A percentile compares a stretch with the other conserved stretches of the same genome.
Evolutionary conservation across 2,113 vertebrate genomes (phyloP).

Genomic region (Puntigrus tetrazona): DNA sequence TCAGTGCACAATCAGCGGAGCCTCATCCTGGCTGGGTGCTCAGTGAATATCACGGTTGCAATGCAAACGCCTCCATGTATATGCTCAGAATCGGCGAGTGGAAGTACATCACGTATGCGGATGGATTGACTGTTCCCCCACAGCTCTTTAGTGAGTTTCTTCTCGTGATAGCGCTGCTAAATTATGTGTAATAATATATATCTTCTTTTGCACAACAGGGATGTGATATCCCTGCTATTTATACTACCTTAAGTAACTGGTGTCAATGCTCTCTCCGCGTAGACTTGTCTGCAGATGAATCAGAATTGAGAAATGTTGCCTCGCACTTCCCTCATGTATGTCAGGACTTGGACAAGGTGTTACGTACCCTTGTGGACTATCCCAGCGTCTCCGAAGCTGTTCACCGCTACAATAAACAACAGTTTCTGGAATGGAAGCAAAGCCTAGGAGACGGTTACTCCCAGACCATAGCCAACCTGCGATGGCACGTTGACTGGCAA

Average conservation of each 20-base stretch:
- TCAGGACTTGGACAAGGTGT: slow-evolving; percentile 77
- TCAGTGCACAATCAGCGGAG: background rate
- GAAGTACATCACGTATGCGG: slow-evolving; percentile 90
- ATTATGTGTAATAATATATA: background rate
- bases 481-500: slow-evolving; percentile 94
- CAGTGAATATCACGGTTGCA: slow-evolving; percentile 94
- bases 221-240: background rate
- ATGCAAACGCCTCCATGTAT: slow-evolving; percentile 90
- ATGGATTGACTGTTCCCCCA: slow-evolving; percentile 79
- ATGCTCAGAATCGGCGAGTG: slow-evolving; percentile 87
- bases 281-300: slow-evolving; percentile 86
- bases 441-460: slow-evolving; percentile 85
- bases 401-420: slow-evolving; percentile 84
- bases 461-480: slow-evolving; percentile 83
- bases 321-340: slow-evolving; percentile 74
- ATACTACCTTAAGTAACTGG: background rate
- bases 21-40: slow-evolving; percentile 81
- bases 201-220: background rate
- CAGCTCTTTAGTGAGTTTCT: slow-evolving; percentile 88
- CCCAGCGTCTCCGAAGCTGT: slow-evolving; percentile 83
- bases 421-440: slow-evolving; percentile 84
- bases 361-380: slow-evolving; percentile 84
- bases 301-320: slow-evolving; percentile 86
- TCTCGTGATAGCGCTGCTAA: background rate
- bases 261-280: slow-evolving; percentile 53